phyloP scores from a whole-genome alignment of 2,113 vertebrate genomes.

The Mobula birostris region DNA sequence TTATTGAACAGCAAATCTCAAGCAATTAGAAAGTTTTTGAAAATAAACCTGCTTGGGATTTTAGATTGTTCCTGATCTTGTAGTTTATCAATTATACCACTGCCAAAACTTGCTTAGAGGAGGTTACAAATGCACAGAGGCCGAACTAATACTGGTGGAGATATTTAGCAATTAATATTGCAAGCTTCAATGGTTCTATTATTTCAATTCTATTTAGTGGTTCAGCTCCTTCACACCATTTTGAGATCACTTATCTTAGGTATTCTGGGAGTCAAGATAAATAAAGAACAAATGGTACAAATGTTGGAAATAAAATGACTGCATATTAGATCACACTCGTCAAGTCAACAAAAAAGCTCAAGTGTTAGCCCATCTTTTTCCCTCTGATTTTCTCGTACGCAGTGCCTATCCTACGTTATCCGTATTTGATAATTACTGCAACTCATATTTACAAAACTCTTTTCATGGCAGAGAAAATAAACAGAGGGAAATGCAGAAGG shows the following conservation, averaged over 20 bases:
- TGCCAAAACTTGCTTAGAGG: background rate
- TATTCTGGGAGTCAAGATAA: slow-evolving; percentile 1
- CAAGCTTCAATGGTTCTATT: background rate
- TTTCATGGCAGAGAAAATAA: background rate
- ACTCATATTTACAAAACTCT: background rate
- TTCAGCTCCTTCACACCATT: background rate
- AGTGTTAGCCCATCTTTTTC: background rate
- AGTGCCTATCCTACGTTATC: background rate
- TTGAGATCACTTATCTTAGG: slow-evolving; percentile 6
- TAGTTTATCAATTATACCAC: background rate
- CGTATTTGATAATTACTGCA: background rate
- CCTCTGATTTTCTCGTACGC: background rate
- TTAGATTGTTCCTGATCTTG: background rate
- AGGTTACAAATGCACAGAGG: background rate
- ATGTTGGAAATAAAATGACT: slow-evolving; percentile 25
- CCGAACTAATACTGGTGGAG: background rate
- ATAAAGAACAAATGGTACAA: slow-evolving; percentile 14
- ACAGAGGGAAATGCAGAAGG: background rate
- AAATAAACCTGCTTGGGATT: background rate
- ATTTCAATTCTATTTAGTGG: slow-evolving; percentile 15
- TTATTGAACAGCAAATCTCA: background rate
- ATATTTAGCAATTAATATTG: slow-evolving; percentile 5
- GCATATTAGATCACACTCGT: slow-evolving; percentile 30
- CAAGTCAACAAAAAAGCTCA: background rate
- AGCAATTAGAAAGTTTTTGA: background rate